Percentiles rank a stretch among this genome's conserved stretches.
These are phyloP conservation scores for Illadopsis cleaveri DNA, from an alignment of 2,113 vertebrate genomes.

Conservation along the genomic window DNA sequence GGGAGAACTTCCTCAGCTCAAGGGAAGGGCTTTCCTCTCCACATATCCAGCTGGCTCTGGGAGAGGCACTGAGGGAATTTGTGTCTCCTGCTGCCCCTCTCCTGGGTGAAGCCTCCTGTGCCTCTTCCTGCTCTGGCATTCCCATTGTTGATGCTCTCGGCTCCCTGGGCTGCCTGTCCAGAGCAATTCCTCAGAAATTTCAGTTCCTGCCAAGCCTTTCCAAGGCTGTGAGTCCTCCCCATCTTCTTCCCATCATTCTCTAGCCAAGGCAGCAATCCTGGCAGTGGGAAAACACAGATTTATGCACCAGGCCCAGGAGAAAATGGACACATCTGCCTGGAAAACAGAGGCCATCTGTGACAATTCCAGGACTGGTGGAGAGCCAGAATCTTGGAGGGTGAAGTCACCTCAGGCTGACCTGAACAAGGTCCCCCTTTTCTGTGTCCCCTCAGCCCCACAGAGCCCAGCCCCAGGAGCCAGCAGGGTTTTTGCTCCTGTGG, in stretches of 20 bases:
- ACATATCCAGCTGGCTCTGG: not conserved
- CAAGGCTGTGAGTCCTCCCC: conserved; percentile 8
- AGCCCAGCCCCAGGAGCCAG: not conserved
- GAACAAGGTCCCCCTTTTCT: not conserved
- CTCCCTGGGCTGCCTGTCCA: conserved; percentile 31
- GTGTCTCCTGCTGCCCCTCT: not conserved
- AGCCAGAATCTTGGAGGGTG: not conserved
- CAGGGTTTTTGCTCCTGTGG: not conserved
- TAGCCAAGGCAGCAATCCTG: not conserved
- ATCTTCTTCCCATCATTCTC: not conserved
- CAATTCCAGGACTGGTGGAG: not conserved
- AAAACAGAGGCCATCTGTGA: not conserved
- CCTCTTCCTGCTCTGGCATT: not conserved
- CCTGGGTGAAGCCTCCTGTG: not conserved
- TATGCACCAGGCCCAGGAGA: not conserved
- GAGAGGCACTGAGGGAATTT: not conserved
- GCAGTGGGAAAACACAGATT: not conserved
- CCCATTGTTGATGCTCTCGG: not conserved
- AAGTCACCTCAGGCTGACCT: not conserved
- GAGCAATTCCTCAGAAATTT: conserved; percentile 27
- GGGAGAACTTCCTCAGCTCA: not conserved
- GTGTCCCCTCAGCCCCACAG: not conserved
- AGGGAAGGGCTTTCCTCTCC: not conserved
- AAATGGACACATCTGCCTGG: not conserved
- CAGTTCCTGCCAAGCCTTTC: conserved; percentile 9